phyloP scores from a whole-genome alignment of 2,888 invertebrate genomes.

The Ormyrus labotus region DNA sequence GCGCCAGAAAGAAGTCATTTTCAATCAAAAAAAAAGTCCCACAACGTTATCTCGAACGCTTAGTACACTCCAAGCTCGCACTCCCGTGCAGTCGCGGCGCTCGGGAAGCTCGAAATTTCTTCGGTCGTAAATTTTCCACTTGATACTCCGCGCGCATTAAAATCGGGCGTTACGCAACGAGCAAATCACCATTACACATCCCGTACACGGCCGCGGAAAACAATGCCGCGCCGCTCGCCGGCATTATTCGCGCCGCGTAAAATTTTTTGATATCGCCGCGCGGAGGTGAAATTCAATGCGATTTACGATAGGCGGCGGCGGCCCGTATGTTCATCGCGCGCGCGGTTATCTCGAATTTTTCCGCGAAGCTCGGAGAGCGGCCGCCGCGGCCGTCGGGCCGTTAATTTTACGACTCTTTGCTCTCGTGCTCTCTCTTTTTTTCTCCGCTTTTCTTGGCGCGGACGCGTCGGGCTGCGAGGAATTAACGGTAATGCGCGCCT shows the following conservation, averaged over 20 bases:
- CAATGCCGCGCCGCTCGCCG: not conserved
- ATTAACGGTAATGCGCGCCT: not conserved
- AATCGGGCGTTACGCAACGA: no score
- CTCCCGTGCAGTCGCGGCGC: no score
- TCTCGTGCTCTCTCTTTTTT: no score
- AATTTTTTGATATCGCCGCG: slow-evolving; percentile 11
- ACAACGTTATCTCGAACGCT: no score
- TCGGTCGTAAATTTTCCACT: no score
- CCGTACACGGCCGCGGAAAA: not conserved
- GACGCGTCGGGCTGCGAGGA: not conserved
- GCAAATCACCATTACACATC: no score
- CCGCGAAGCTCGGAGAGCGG: not conserved
- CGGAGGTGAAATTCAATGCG: slow-evolving; percentile 46
- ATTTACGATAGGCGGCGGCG: slow-evolving; percentile 27
- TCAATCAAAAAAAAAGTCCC: no score
- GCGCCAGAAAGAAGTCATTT: no score
- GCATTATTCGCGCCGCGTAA: not conserved
- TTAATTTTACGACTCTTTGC: slow-evolving; percentile 28
- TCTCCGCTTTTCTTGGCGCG: not conserved
- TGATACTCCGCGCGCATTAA: no score
- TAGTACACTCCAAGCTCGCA: no score
- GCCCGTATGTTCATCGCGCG: not conserved
- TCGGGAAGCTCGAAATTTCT: no score
- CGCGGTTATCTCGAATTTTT: slow-evolving; percentile 20
- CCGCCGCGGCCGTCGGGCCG: not conserved